A percentile compares a stretch with the other conserved stretches of the same genome.
phyloP scores from a whole-genome alignment of 2,113 vertebrate genomes.

The Campylorhamphus procurvoides region DNA sequence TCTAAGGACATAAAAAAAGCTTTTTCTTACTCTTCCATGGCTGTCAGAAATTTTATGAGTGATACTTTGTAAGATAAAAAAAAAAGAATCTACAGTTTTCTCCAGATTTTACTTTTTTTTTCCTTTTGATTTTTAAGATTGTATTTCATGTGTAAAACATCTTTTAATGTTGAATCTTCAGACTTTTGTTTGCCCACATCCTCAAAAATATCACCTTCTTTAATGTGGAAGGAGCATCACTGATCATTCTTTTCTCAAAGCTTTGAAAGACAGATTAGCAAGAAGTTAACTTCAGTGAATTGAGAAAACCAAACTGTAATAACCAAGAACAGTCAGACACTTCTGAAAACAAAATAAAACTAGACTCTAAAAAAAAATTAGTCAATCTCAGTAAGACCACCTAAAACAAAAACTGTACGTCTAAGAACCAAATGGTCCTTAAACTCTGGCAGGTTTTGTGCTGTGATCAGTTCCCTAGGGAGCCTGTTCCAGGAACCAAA shows the following conservation, averaged over 20 bases:
- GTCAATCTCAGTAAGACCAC: not conserved
- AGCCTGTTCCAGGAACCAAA: not conserved
- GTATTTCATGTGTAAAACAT: not conserved
- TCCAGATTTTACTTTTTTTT: not conserved
- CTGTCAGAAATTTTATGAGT: not conserved
- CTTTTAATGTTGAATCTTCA: not conserved
- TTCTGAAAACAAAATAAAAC: not conserved
- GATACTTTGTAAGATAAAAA: not conserved
- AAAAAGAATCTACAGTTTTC: not conserved
- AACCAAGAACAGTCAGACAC: not conserved
- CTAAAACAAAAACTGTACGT: not conserved
- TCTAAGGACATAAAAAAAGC: not conserved
- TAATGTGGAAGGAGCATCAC: not conserved
- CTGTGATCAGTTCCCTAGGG: not conserved
- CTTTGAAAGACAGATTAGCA: not conserved
- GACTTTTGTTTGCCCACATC: not conserved
- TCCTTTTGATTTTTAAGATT: not conserved
- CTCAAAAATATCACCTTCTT: not conserved
- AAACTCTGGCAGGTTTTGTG: not conserved
- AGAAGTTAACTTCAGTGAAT: not conserved
- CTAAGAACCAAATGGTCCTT: not conserved
- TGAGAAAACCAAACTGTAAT: not conserved
- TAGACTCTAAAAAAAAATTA: not conserved
- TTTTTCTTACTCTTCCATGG: not conserved
- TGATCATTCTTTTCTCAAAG: not conserved